Evolutionary conservation across 2,888 invertebrate species (phyloP).

Genomic region (Philereme transversata): DNA sequence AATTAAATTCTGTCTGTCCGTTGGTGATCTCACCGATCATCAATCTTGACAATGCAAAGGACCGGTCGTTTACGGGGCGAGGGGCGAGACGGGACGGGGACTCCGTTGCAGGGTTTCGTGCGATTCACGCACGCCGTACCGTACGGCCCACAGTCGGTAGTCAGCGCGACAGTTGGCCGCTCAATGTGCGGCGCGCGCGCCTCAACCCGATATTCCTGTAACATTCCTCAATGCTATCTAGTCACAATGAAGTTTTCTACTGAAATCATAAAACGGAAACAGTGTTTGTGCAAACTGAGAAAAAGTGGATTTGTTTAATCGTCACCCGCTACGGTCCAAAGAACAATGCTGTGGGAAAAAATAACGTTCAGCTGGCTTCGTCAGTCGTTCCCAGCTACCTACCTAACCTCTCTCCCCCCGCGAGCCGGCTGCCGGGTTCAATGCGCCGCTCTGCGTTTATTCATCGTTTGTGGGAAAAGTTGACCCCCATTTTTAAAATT

Average conservation of each 20-base stretch:
- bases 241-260: slow-evolving; percentile 68
- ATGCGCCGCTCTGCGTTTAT: slow-evolving; percentile 83
- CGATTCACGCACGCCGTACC: slow-evolving; percentile 69
- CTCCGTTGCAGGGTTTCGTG: slow-evolving; percentile 72
- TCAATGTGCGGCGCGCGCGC: slow-evolving; percentile 79
- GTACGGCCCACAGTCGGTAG: slow-evolving; percentile 58
- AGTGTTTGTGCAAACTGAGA: slow-evolving; percentile 58
- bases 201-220: slow-evolving; percentile 51
- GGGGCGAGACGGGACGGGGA: slow-evolving; percentile 62
- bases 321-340: slow-evolving; percentile 78
- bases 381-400: slow-evolving; percentile 82
- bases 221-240: slow-evolving; percentile 66
- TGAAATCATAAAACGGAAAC: slow-evolving; percentile 38
- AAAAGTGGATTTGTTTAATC: slow-evolving; percentile 61
- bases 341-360: slow-evolving; percentile 85
- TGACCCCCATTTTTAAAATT: slow-evolving; percentile 81
- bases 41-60: slow-evolving; percentile 82
- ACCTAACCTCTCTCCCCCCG: slow-evolving; percentile 78
- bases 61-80: slow-evolving; percentile 70
- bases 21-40: slow-evolving; percentile 81
- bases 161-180: slow-evolving; percentile 76
- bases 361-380: slow-evolving; percentile 85
- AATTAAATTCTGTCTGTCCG: slow-evolving; percentile 63
- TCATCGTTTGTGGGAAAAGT: slow-evolving; percentile 84
- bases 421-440: slow-evolving; percentile 81